These are phyloP conservation scores for Dromaius novaehollandiae DNA, from an alignment of 2,113 vertebrate species.

Conservation along the genomic window DNA sequence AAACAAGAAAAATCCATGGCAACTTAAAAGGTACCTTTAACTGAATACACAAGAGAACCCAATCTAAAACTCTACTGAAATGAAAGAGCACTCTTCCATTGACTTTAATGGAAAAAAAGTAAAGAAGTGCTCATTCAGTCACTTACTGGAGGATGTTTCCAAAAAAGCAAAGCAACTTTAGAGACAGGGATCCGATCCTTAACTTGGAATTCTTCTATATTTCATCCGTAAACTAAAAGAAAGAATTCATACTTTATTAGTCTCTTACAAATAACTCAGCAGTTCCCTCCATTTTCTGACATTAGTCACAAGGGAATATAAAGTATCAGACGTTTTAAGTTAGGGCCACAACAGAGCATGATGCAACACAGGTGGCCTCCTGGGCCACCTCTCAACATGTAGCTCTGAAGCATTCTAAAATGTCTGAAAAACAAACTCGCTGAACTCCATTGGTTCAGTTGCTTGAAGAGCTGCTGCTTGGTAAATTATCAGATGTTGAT, in stretches of 20 bases:
- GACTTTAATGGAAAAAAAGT: background rate
- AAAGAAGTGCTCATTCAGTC: background rate
- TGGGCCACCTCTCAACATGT: background rate
- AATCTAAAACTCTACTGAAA: background rate
- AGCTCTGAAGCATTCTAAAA: background rate
- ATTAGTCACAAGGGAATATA: background rate
- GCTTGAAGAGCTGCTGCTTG: constrained; percentile 8
- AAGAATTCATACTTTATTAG: background rate
- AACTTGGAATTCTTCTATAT: background rate
- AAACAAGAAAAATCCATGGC: background rate
- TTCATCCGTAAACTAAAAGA: background rate
- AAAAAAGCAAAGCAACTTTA: background rate
- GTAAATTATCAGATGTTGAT: constrained; percentile 53
- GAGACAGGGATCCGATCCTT: background rate
- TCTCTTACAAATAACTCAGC: background rate
- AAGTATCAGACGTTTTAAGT: background rate
- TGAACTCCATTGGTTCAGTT: background rate
- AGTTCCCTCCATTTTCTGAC: background rate
- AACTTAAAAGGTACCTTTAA: background rate
- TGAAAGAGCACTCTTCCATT: background rate
- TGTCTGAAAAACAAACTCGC: constrained; percentile 36
- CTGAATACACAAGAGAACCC: background rate
- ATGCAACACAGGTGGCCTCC: background rate
- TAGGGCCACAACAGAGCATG: background rate
- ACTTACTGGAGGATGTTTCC: background rate